Base-by-base conservation (phyloP, 1,140 invertebrate genomes). In the Brevipalpus yothersi region DNA sequence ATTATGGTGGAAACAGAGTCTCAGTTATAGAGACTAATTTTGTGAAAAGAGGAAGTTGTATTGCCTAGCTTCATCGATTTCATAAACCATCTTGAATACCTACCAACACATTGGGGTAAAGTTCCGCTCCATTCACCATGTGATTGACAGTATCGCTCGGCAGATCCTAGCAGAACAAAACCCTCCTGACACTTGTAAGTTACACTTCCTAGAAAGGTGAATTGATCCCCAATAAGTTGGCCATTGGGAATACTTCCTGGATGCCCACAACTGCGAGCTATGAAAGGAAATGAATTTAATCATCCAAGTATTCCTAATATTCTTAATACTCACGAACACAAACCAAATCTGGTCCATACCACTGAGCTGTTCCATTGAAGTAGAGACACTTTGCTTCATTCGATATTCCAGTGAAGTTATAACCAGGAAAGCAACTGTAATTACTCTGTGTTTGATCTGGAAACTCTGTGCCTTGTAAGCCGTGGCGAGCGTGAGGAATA, bases 271-370 rank as follows among this genome's bases (percentile, higher is more conserved):
- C 81, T 82, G 56, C 82, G 75, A 21, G 86, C 86, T 88, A 63
- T 12, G 5, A 3, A 31, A 55, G n/a, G n/a, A 17, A 51, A 19
- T 8, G n/a, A 8, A 45, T 7, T 19, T n/a, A 17, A n/a, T n/a
- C 8, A 51, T 41, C 13, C 1, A 43, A 56, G 43, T 17, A 45
- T 41, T 31, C 13, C 53, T 39, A 8, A 17, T 17, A 58, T 17
- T 58, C 41, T 53, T 39, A 60, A 13, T 61, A 79, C 78, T 83
- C 73, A 83, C 91, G 86, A 77, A 90, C 83, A 67, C 93, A 97
- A 43, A 82, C 81, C 58, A 97, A 84, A 66, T 94, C 87, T 1
- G 92, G 92, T 15, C 91, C 91, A 67, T 86, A 91, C 85, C 85
- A 88, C 61, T 82, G 82, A 4, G 84, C 84, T 1, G 78, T 75